Evolutionary conservation across 2,113 vertebrate species (phyloP), one percentile per base, ranked within the genome.

Genomic region (Todiramphus saurophagus): DNA sequence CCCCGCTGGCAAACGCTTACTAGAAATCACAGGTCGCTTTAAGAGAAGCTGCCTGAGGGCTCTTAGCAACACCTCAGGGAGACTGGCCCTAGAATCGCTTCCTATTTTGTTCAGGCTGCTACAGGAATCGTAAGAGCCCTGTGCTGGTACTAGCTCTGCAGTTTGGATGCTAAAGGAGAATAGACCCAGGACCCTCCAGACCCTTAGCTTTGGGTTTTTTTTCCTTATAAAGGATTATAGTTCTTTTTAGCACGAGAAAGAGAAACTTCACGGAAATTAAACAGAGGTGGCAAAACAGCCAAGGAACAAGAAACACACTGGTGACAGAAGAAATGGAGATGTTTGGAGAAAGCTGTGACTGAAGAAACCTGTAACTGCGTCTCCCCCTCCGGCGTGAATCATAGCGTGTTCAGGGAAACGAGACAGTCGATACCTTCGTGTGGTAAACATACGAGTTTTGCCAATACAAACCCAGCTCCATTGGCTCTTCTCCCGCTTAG

Each of bases 51-150:
- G 83, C 93, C 90, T 1, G 7, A 41, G 76, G 77, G 84, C 73
- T 89, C 59, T 37, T 3, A 31, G 83, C 19, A 41, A 35, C 76
- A 17, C 17, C n/a, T 11, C 0, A 9, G 6, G 5, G 78, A 33
- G 23, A n/a, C 24, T 2, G 37, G 46, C 68, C 25, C 66, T 31
- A 19, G 33, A 21, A 10, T 2, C 13, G 67, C 75, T 51, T 48
- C 79, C 13, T 18, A 2, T 11, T 37, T 39, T 33, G 27, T 3
- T 68, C 67, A 12, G 46, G 53, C 27, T 79, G n/a, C 31, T 21
- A 1, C 9, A 6, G 62, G 44, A 56, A 20, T n/a, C 1, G 0
- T 2, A 28, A 21, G 41, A 77, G 24, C 30, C 2, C 0, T 2
- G 43, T 5, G 33, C 3, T 35, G 80, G 58, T 4, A 56, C 13